Conservation (phyloP, 2,888 invertebrate species). For the Oscheius sp. region DNA sequence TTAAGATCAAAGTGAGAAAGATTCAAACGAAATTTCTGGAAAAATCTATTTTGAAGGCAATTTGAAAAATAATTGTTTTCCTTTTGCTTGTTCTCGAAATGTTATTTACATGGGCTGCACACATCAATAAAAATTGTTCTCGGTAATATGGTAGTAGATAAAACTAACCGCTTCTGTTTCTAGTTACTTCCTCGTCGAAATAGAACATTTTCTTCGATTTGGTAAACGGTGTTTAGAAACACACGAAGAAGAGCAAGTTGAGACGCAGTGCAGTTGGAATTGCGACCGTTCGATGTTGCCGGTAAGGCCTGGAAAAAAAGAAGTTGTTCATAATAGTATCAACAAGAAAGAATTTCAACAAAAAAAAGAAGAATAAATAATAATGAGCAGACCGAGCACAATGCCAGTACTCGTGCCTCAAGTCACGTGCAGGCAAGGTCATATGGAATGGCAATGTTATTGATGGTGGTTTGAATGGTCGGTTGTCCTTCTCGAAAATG, state of each 20-base stretch:
- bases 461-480: too few species aligned
- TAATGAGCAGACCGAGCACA: background rate
- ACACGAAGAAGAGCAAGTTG: conserved; percentile 33
- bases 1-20: conserved; percentile 11
- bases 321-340: background rate
- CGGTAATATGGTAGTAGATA: background rate
- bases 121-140: too few species aligned
- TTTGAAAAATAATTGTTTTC: too few species aligned
- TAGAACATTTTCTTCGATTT: conserved; percentile 36
- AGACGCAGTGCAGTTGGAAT: conserved; percentile 37
- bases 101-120: too few species aligned
- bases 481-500: too few species aligned
- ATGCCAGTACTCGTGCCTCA: conserved; percentile 20
- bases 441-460: conserved; percentile 14
- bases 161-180: conserved; percentile 15
- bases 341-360: background rate
- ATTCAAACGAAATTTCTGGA: background rate
- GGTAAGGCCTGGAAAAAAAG: conserved; percentile 31
- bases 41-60: background rate
- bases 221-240: conserved; percentile 11
- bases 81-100: too few species aligned
- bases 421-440: conserved; percentile 29
- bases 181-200: conserved; percentile 32
- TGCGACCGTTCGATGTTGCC: conserved; percentile 38
- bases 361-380: background rate